A percentile compares a stretch with the other conserved stretches of the same genome.
Evolutionary conservation across 2,797 vertebrate species (phyloP).

Genomic region (Trachurus trachurus): DNA sequence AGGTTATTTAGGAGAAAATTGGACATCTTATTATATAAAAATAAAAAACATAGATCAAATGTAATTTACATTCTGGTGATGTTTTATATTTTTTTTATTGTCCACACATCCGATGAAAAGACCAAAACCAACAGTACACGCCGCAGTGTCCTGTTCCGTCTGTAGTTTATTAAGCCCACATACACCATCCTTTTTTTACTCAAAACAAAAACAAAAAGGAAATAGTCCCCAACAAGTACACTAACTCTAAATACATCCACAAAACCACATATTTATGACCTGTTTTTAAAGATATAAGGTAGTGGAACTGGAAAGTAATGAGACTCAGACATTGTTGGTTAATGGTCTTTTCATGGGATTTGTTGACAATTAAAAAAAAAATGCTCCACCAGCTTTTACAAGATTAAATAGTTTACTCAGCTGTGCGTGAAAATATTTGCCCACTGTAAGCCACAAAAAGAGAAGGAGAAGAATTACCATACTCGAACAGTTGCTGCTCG

Average conservation of each 20-base stretch:
- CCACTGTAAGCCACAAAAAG: neutral
- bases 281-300: neutral
- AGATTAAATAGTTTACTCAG: neutral
- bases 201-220: neutral
- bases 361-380: neutral
- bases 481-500: neutral
- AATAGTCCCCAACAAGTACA: neutral
- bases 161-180: slow-evolving; percentile 12
- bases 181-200: neutral
- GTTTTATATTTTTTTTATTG: neutral
- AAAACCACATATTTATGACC: neutral
- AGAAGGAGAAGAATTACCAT: neutral
- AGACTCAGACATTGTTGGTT: neutral
- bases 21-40: neutral
- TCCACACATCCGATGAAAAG: neutral
- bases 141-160: neutral
- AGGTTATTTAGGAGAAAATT: slow-evolving; percentile 22
- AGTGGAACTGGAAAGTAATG: neutral
- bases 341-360: slow-evolving; percentile 4
- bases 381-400: neutral
- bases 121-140: neutral
- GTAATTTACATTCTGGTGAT: slow-evolving; percentile 6
- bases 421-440: neutral
- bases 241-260: neutral
- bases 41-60: neutral